Percentiles rank a stretch among this genome's conserved stretches.
These are phyloP conservation scores for Molossus alvarezi DNA, from an alignment of 2,797 vertebrate genomes.

Conservation along the genomic window DNA sequence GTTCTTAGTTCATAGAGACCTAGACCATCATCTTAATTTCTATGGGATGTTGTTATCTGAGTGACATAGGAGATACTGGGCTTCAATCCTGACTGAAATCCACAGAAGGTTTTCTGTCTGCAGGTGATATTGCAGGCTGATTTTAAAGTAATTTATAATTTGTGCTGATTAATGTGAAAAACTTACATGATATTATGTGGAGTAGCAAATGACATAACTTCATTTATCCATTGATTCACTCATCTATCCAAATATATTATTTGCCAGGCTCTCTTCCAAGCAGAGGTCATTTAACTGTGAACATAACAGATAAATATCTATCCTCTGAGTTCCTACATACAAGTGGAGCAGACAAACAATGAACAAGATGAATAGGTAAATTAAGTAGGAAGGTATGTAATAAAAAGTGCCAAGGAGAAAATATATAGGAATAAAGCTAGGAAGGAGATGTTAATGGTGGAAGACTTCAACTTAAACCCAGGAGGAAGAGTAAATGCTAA, in stretches of 20 bases:
- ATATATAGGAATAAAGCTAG: background rate
- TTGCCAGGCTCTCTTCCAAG: slow-evolving; percentile 40
- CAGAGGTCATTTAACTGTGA: slow-evolving; percentile 24
- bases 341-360: background rate
- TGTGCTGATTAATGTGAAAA: slow-evolving; percentile 2
- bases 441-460: background rate
- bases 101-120: background rate
- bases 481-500: slow-evolving; percentile 16
- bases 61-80: background rate
- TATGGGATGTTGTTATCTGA: background rate
- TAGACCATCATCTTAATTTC: background rate
- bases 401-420: slow-evolving; percentile 8
- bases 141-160: slow-evolving; percentile 14
- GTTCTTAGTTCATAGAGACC: background rate
- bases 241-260: slow-evolving; percentile 17
- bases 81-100: background rate
- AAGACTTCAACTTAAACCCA: background rate
- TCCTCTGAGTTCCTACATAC: background rate
- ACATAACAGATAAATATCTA: slow-evolving; percentile 13
- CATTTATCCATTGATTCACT: background rate
- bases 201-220: background rate
- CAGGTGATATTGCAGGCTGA: background rate
- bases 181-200: background rate
- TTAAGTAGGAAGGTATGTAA: slow-evolving; percentile 4
- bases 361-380: background rate